Base-by-base conservation (phyloP, 2,797 vertebrate species). In the Mormyrus hasselquistii region DNA sequence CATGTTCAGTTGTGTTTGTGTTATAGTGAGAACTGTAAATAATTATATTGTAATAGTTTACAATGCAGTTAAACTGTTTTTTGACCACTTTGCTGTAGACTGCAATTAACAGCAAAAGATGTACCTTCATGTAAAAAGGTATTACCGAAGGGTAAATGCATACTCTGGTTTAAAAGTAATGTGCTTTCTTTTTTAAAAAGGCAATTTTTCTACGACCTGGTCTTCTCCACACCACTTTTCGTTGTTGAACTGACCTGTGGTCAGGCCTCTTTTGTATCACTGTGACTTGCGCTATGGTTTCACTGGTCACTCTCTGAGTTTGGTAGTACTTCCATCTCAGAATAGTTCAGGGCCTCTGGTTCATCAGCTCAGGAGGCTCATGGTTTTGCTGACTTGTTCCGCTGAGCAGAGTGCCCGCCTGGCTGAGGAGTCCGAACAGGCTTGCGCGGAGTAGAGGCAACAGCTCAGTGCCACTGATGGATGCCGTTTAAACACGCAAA, bases 21-120 rank as follows among this genome's bases (percentile, higher is more conserved):
- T 92, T 92, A 92, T 94, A 94, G 94, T 91, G 90, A 89, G 93
- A 93, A 92, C 87, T 93, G 92, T 93, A 95, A 93, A 95, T 95
- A 94, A 92, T 94, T 89, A 85, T 88, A 85, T 93, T 94, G 92
- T 93, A 93, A 92, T 92, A 87, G 92, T 92, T 94, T 93, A 88
- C 89, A 91, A 89, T 88, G 86, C 90, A 91, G 91, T 93, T 90
- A 84, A 91, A 92, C 90, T 92, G 91, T 93, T 89, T 92, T 89
- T 92, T 91, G 90, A 91, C 91, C 92, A 92, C 90, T 91, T 93
- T 93, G 93, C 93, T 94, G 93, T 92, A 93, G 91, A 93, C 93
- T 94, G 91, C 87, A 91, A 90, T 84, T 83, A n/a, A 90, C 90
- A 89, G 86, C 79, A 84, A 59, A 89, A 89, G 89, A 47, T 53